Conservation (phyloP, 2,888 invertebrate genomes). For the Eupithecia tripunctaria region DNA sequence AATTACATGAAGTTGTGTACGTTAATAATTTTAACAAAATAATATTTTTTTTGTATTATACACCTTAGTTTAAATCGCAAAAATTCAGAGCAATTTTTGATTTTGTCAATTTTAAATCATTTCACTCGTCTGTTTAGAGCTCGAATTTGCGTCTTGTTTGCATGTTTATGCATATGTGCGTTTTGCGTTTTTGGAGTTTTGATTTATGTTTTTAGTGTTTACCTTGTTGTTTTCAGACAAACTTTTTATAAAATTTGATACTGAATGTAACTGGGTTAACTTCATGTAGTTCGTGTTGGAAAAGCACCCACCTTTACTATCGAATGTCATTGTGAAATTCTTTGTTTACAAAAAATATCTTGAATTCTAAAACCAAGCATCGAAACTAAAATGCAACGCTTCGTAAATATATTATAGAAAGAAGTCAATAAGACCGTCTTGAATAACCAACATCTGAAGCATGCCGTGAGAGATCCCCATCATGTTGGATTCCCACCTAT, state of each 20-base stretch:
- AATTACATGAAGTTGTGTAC: too few relatives aligned
- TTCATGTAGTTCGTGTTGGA: too few relatives aligned
- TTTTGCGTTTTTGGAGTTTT: too few relatives aligned
- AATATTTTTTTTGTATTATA: too few relatives aligned
- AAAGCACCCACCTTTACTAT: too few relatives aligned
- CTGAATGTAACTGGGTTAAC: too few relatives aligned
- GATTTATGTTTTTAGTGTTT: too few relatives aligned
- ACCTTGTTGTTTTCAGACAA: too few relatives aligned
- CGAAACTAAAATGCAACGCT: background rate
- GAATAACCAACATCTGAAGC: slow-evolving; percentile 23
- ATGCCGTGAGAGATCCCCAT: slow-evolving; percentile 71
- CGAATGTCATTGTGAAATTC: background rate
- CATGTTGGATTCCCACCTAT: slow-evolving; percentile 65
- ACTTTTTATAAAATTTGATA: too few relatives aligned
- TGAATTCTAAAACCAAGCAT: background rate
- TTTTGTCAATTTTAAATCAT: background rate
- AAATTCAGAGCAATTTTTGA: background rate
- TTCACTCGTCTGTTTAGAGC: background rate
- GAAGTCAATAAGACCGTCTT: slow-evolving; percentile 13
- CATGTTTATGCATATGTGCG: too few relatives aligned
- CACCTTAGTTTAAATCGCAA: too few relatives aligned
- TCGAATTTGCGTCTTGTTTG: background rate
- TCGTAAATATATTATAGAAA: slow-evolving; percentile 3
- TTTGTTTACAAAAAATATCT: background rate
- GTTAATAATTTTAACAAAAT: too few relatives aligned